A percentile compares a stretch with the other conserved stretches of the same genome.
These are phyloP conservation scores for Oryzias javanicus DNA, from an alignment of 2,113 vertebrate genomes.

Conservation along the genomic window DNA sequence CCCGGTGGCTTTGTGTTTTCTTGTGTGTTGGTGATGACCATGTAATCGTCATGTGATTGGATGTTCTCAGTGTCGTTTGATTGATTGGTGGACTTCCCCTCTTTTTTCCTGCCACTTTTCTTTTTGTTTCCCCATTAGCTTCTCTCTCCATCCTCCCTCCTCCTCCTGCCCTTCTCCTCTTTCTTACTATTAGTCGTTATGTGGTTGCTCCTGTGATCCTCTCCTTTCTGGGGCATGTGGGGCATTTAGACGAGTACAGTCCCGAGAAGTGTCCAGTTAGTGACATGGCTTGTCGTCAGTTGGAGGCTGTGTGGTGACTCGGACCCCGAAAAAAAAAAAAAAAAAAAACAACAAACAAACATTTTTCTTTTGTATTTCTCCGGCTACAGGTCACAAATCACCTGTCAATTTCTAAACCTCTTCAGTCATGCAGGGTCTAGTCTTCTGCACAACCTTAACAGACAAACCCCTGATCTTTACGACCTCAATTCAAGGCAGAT, in stretches of 20 bases:
- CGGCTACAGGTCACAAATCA: conserved; percentile 48
- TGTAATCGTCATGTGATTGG: conserved; percentile 87
- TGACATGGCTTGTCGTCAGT: conserved; percentile 66
- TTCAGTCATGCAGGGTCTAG: conserved; percentile 52
- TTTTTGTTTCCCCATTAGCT: conserved; percentile 44
- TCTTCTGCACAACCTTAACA: conserved; percentile 49
- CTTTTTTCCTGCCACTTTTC: conserved; percentile 52
- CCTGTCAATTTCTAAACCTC: conserved; percentile 20
- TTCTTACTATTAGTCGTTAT: conserved; percentile 76
- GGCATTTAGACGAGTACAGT: conserved; percentile 80
- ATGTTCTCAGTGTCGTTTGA: conserved; percentile 88
- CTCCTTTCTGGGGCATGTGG: conserved; percentile 98
- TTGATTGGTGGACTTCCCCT: conserved; percentile 74
- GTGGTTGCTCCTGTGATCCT: conserved; percentile 87
- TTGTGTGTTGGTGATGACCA: conserved; percentile 83
- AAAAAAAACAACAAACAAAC: not conserved
- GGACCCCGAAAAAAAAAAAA: conserved; percentile 55
- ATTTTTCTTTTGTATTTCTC: conserved; percentile 36
- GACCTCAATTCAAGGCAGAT: conserved; percentile 48
- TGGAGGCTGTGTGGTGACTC: conserved; percentile 71
- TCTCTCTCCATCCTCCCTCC: conserved; percentile 53
- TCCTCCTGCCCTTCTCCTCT: conserved; percentile 47
- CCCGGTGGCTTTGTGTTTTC: conserved; percentile 86
- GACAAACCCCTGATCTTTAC: conserved; percentile 48
- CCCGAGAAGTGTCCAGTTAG: conserved; percentile 62